Conservation (phyloP, 2,888 invertebrate species). For the Pollenia amentaria region DNA sequence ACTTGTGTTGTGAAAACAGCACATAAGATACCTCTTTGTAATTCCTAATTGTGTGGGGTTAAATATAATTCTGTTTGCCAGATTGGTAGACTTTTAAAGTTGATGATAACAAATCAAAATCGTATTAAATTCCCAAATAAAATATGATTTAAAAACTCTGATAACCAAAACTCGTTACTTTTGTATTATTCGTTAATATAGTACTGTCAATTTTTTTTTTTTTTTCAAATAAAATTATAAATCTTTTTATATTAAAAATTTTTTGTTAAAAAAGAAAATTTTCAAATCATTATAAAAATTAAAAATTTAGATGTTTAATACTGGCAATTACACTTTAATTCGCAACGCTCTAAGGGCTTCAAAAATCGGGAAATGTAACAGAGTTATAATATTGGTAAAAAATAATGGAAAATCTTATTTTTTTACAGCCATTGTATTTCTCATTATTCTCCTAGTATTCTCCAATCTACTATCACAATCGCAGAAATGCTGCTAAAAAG, state of each 20-base stretch:
- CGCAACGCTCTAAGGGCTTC: too few relatives aligned
- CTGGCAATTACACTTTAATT: too few relatives aligned
- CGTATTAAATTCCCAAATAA: not conserved
- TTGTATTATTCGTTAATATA: not conserved
- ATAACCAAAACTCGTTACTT: slow-evolving; percentile 17
- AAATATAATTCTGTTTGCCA: too few relatives aligned
- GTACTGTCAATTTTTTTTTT: not conserved
- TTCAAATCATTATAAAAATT: too few relatives aligned
- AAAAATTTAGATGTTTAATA: too few relatives aligned
- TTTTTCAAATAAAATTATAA: not conserved
- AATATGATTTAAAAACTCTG: not conserved
- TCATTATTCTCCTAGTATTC: not conserved
- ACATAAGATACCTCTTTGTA: too few relatives aligned
- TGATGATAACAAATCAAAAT: too few relatives aligned
- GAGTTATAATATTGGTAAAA: too few relatives aligned
- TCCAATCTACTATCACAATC: not conserved
- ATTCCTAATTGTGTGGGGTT: too few relatives aligned
- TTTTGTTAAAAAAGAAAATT: too few relatives aligned
- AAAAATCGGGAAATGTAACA: not conserved
- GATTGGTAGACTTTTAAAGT: too few relatives aligned
- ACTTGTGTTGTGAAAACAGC: too few relatives aligned
- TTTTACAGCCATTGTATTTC: not conserved
- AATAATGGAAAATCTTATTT: not conserved
- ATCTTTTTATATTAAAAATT: not conserved
- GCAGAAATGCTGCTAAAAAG: slow-evolving; percentile 31